These are phyloP conservation scores for Ctenosaura bakeri DNA, from an alignment of 2,797 vertebrate species.

Conservation along the genomic window DNA sequence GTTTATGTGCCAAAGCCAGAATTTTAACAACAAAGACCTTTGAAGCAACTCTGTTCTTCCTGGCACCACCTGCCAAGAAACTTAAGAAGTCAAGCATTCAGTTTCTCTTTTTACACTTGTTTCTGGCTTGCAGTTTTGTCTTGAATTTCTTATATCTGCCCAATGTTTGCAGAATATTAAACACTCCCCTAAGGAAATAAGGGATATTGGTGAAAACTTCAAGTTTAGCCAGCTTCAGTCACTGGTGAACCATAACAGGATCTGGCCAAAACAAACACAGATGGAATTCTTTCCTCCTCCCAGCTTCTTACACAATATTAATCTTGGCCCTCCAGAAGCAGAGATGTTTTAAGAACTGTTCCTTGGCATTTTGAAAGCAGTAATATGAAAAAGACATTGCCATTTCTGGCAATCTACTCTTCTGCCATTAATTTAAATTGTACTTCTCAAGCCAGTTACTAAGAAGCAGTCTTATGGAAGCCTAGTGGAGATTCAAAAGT, in stretches of 20 bases:
- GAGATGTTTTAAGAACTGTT: slow-evolving; percentile 8
- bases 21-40: slow-evolving; percentile 46
- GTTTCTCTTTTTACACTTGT: background rate
- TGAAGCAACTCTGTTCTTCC: slow-evolving; percentile 15
- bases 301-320: slow-evolving; percentile 3
- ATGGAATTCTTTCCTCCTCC: background rate
- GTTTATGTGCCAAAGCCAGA: slow-evolving; percentile 37
- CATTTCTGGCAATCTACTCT: background rate
- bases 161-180: slow-evolving; percentile 11
- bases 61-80: slow-evolving; percentile 25
- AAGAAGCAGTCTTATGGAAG: background rate
- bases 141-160: background rate
- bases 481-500: background rate
- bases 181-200: slow-evolving; percentile 13
- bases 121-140: background rate
- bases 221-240: slow-evolving; percentile 19
- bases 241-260: slow-evolving; percentile 17
- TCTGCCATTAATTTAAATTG: background rate
- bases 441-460: background rate
- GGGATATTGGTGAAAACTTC: slow-evolving; percentile 6
- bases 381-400: background rate
- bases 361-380: slow-evolving; percentile 4
- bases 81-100: slow-evolving; percentile 15
- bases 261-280: slow-evolving; percentile 28
- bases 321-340: background rate